Conservation (phyloP, 1,140 invertebrate species). For the Epicauta chinensis region DNA sequence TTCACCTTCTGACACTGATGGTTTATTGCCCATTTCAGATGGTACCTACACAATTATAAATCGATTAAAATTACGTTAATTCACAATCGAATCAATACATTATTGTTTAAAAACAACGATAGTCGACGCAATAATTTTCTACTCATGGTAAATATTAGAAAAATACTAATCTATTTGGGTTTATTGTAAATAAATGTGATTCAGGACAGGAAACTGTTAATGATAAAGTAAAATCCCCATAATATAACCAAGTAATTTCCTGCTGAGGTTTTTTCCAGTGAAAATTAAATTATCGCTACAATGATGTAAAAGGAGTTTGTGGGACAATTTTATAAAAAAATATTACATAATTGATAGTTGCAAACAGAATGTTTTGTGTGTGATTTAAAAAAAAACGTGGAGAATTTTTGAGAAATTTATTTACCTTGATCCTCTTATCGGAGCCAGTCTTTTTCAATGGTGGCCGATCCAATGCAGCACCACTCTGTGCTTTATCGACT, state of each 20-base stretch:
- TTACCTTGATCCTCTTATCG: slow-evolving; percentile 76
- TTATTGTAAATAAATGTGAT: too few relatives aligned
- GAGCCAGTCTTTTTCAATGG: slow-evolving; percentile 67
- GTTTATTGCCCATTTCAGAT: slow-evolving; percentile 42
- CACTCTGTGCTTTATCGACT: slow-evolving; percentile 63
- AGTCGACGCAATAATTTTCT: slow-evolving; percentile 23
- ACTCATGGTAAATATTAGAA: slow-evolving; percentile 1
- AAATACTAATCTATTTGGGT: neutral
- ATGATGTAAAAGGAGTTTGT: neutral
- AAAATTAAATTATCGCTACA: neutral
- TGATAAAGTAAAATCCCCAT: too few relatives aligned
- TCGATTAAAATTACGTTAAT: neutral
- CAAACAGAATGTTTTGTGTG: too few relatives aligned
- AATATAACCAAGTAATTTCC: too few relatives aligned
- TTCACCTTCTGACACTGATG: slow-evolving; percentile 43
- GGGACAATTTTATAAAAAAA: too few relatives aligned
- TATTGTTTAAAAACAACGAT: slow-evolving; percentile 19
- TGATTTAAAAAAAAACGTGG: too few relatives aligned
- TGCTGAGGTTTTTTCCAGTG: too few relatives aligned
- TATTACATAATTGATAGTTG: too few relatives aligned
- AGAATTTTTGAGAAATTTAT: too few relatives aligned
- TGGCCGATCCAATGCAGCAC: slow-evolving; percentile 46
- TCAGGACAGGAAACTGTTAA: too few relatives aligned
- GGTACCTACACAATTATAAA: slow-evolving; percentile 36
- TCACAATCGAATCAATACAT: slow-evolving; percentile 2